Conservation (phyloP, 1,140 invertebrate species). For the Magallana ariakensis region DNA sequence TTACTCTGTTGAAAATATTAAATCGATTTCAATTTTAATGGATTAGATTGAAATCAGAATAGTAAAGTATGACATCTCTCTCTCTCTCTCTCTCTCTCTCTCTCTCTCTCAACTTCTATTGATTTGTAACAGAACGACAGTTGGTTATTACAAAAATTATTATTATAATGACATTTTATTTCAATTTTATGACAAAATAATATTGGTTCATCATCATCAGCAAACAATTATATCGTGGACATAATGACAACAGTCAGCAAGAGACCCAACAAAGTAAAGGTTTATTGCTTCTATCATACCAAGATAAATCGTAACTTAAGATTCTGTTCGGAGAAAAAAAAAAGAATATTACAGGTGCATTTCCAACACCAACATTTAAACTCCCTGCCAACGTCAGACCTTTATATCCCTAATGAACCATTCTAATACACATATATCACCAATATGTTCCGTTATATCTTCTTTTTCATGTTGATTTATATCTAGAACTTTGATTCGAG, state of each 20-base stretch:
- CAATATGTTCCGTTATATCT: too few relatives aligned
- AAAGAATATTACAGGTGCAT: too few relatives aligned
- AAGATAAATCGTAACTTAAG: too few relatives aligned
- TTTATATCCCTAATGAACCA: too few relatives aligned
- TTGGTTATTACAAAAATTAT: background rate
- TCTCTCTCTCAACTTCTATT: background rate
- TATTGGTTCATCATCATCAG: background rate
- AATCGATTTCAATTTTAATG: conserved; percentile 11
- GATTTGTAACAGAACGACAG: background rate
- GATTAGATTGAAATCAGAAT: background rate
- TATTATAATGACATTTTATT: background rate
- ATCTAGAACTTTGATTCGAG: too few relatives aligned
- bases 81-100: conserved; percentile 6
- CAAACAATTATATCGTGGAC: conserved; percentile 2
- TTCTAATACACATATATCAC: too few relatives aligned
- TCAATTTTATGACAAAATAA: background rate
- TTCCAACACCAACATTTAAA: too few relatives aligned
- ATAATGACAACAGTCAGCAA: background rate
- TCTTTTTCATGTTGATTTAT: too few relatives aligned
- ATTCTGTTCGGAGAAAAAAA: too few relatives aligned
- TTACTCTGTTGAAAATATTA: background rate
- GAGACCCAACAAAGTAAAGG: too few relatives aligned
- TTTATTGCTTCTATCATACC: too few relatives aligned
- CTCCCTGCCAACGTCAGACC: too few relatives aligned
- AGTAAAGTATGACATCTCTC: background rate